A percentile compares a stretch with the other conserved stretches of the same genome.
Conservation (phyloP, 2,113 vertebrate genomes). For the Scolopax mira region DNA sequence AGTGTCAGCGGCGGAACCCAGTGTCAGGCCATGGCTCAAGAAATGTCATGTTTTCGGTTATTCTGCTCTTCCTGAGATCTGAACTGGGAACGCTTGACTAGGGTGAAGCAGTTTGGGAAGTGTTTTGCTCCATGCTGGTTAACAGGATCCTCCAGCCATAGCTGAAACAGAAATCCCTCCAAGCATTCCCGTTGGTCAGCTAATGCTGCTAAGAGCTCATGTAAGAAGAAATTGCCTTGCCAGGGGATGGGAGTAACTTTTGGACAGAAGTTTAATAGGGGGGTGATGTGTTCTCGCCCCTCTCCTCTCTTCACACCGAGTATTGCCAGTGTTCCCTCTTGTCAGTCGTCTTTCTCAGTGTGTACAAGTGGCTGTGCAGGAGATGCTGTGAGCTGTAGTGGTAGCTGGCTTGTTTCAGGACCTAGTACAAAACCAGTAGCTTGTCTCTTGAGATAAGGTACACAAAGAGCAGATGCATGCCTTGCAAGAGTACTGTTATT, state of each 20-base stretch:
- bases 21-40: not conserved
- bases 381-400: not conserved
- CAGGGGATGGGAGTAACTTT: not conserved
- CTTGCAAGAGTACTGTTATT: not conserved
- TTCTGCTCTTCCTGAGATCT: not conserved
- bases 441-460: not conserved
- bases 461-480: not conserved
- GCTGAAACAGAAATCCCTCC: not conserved
- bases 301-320: not conserved
- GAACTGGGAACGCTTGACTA: not conserved
- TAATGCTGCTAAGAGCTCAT: not conserved
- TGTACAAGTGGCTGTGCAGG: not conserved
- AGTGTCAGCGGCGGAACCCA: not conserved
- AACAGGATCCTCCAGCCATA: not conserved
- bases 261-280: not conserved
- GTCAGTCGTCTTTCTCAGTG: not conserved
- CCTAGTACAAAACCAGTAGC: not conserved
- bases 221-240: not conserved
- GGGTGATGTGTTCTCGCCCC: not conserved
- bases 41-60: not conserved
- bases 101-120: not conserved
- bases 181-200: not conserved
- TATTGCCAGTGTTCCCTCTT: not conserved
- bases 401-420: not conserved
- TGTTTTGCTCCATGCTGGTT: not conserved